Conservation (phyloP, 1,140 invertebrate genomes). For the Uloborus diversus region DNA sequence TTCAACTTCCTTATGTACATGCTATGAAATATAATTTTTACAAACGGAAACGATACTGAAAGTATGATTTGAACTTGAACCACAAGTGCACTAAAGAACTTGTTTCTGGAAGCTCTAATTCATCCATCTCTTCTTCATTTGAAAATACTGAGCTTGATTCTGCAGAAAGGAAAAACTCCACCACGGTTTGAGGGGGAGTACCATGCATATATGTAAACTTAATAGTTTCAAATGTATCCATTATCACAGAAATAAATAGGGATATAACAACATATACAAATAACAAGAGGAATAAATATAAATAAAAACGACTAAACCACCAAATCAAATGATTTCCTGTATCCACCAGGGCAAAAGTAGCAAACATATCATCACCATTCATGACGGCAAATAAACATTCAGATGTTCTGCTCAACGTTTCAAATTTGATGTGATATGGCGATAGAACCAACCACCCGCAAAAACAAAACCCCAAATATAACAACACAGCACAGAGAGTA, state of each 20-base stretch:
- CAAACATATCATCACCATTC: conserved; percentile 99
- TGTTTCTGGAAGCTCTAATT: background rate
- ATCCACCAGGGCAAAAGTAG: conserved; percentile 85
- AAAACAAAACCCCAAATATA: conserved; percentile 84
- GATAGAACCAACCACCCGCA: conserved; percentile 98
- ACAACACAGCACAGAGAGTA: conserved; percentile 85
- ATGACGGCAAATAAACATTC: conserved; percentile 85
- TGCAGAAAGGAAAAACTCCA: conserved; percentile 26
- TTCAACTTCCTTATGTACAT: too few relatives aligned
- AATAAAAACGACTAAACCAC: conserved; percentile 96
- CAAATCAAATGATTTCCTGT: conserved; percentile 88
- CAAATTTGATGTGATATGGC: conserved; percentile 97
- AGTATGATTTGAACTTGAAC: background rate
- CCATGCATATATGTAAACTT: conserved; percentile 68
- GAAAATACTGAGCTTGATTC: background rate
- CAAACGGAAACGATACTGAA: background rate
- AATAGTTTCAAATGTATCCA: conserved; percentile 99
- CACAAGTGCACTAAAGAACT: background rate
- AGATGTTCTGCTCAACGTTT: conserved; percentile 84
- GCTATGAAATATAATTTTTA: background rate
- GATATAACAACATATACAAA: conserved; percentile 98
- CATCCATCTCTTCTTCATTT: background rate
- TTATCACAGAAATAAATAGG: conserved; percentile 98
- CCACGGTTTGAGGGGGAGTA: background rate
- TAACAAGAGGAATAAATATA: conserved; percentile 94